Evolutionary conservation across 2,113 vertebrate species (phyloP), one percentile per base, ranked within the genome.

Genomic region (Aphyosemion australe): DNA sequence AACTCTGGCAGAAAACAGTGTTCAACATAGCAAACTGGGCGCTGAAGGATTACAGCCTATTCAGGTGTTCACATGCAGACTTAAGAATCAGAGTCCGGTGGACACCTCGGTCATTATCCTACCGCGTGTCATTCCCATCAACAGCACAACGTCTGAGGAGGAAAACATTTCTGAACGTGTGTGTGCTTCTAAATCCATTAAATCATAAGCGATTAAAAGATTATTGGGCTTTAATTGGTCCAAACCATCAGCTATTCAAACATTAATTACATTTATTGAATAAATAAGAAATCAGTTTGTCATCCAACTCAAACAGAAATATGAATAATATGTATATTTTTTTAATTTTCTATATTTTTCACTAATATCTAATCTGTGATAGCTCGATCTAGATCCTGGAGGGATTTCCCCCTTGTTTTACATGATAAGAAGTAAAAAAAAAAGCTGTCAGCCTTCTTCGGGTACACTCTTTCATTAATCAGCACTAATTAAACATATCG

Each of bases 401-500:
- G 1, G n/a, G n/a, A 5, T 37, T 37, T 63, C 60, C 65, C 21
- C 62, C 12, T 48, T 15, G 6, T 72, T 82, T 81, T 68, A 78
- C 84, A 74, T 88, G 70, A 76, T 63, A 59, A 64, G 34, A 63
- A 78, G 83, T 90, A 91, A 86, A 70, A 87, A n/a, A 88, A 90
- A 91, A 78, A 86, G 83, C 85, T 82, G 85, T 88, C 78, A 85
- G 82, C 77, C 76, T 59, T 85, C 68, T 55, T 60, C 90, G 90
- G 87, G 84, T 90, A 88, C 51, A 43, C 82, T 77, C 84, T 18
- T 91, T 88, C 93, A 95, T 95, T 94, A 93, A 94, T 96, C 95
- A 94, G 85, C 91, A 90, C 92, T 95, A 95, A 95, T 96, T 95
- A 94, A 94, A 93, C 82, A 65, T 92, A 96, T 94, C 92, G 95